phyloP scores from a whole-genome alignment of 1,140 invertebrate genomes.

The Zaprionus lachaisei region DNA sequence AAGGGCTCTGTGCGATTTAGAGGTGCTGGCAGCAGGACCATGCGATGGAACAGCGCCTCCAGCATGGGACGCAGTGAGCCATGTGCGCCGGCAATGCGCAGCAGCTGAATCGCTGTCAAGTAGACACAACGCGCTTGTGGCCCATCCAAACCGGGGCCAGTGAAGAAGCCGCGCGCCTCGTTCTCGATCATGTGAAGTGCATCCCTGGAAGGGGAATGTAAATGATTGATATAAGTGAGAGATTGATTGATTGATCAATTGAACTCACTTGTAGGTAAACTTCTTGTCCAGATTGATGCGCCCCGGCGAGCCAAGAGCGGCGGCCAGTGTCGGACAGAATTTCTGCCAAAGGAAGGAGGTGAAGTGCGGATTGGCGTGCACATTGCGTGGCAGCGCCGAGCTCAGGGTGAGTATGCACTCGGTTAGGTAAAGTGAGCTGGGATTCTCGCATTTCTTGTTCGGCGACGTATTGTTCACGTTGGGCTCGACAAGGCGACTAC shows the following conservation, averaged over 20 bases:
- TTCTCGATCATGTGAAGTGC: conserved; percentile 84
- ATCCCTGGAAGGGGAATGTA: conserved; percentile 52
- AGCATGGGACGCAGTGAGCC: conserved; percentile 93
- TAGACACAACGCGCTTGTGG: conserved; percentile 84
- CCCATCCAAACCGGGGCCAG: conserved; percentile 78
- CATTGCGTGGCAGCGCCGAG: conserved; percentile 91
- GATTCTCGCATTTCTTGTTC: conserved; percentile 87
- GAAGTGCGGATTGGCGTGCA: conserved; percentile 92
- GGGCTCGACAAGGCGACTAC: conserved; percentile 92
- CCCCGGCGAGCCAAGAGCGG: conserved; percentile 92
- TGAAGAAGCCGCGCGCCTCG: conserved; percentile 83
- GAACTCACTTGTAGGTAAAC: conserved; percentile 83
- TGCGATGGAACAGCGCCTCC: conserved; percentile 96
- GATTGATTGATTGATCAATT: neutral
- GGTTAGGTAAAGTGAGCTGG: conserved; percentile 90
- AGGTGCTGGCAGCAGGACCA: conserved; percentile 94
- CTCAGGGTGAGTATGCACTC: conserved; percentile 94
- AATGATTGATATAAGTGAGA: neutral
- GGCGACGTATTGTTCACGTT: conserved; percentile 84
- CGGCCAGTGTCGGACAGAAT: conserved; percentile 94
- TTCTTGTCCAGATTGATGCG: conserved; percentile 84
- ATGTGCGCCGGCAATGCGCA: conserved; percentile 93
- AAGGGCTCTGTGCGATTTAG: conserved; percentile 93
- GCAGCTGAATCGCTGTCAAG: conserved; percentile 90
- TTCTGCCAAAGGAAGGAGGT: conserved; percentile 96